Base-by-base conservation (phyloP, 2,113 vertebrate species). In the Planiliza haematocheilus region DNA sequence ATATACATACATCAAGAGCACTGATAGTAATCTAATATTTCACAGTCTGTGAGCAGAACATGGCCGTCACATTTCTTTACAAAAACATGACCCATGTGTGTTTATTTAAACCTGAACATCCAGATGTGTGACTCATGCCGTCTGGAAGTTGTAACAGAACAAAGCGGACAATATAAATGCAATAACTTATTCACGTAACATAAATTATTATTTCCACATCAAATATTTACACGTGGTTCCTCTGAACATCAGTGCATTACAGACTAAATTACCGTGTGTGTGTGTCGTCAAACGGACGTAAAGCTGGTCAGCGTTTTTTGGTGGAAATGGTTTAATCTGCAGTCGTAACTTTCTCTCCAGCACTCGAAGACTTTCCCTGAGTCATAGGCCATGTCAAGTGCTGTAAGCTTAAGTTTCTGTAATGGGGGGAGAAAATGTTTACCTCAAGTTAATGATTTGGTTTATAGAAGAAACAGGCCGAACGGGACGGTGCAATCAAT, bases 181-280 rank as follows among this genome's bases (percentile, higher is more conserved):
- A 92, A 91, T 91, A 86, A 89, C 49, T 90, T 90, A 89, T 57
- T 63, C 41, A 36, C 68, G 80, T 38, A 81, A 62, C 84, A 87
- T 88, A 88, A 86, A 91, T 87, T 87, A 84, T 74, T 24, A 81
- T 77, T 83, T 86, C 57, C 59, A 70, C 59, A 71, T 83, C 71
- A 83, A 83, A 78, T 89, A 90, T 88, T 88, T 91, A 86, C 86
- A 89, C 61, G 67, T 78, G 84, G 74, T 81, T 72, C 63, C 55
- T 82, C 69, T 80, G 71, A 80, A 77, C 74, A 81, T 89, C 89
- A 91, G 90, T 91, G 91, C 89, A 88, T 85, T 66, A 51, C 75
- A 86, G 62, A 82, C 42, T 86, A 36, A 51, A 52, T 70, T 10
- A 67, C 30, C 42, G 46, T n/a, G 48, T 59, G 49, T 38, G 39